Evolutionary conservation across 2,113 vertebrate genomes (phyloP).

Genomic region (Pycnonotus jocosus): DNA sequence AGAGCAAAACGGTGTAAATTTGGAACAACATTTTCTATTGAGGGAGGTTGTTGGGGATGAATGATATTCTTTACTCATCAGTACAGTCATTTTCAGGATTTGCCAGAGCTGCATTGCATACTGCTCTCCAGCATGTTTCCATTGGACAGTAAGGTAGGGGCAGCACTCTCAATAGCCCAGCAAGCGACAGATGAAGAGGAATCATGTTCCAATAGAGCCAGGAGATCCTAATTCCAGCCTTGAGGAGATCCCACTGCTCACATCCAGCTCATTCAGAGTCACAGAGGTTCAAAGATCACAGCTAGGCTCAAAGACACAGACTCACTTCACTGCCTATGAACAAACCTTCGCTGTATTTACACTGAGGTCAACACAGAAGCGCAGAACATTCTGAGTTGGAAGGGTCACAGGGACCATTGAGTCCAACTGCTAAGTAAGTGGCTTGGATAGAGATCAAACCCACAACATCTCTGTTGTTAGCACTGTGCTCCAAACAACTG

Average conservation of each 20-base stretch:
- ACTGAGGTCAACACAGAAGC: neutral
- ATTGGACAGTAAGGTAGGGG: neutral
- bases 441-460: neutral
- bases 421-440: neutral
- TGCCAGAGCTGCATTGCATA: accelerated
- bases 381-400: neutral
- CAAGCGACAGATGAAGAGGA: neutral
- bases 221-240: neutral
- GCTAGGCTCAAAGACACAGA: neutral
- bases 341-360: neutral
- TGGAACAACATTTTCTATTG: neutral
- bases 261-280: neutral
- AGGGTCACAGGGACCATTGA: neutral
- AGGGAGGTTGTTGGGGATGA: neutral
- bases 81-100: neutral
- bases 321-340: neutral
- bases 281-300: neutral
- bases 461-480: neutral
- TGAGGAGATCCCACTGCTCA: neutral
- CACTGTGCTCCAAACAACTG: neutral
- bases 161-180: neutral
- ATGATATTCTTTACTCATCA: neutral
- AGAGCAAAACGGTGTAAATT: neutral
- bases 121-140: neutral
- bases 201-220: neutral